phyloP scores from a whole-genome alignment of 1,140 invertebrate species.

The Euura saliciscinereae region DNA sequence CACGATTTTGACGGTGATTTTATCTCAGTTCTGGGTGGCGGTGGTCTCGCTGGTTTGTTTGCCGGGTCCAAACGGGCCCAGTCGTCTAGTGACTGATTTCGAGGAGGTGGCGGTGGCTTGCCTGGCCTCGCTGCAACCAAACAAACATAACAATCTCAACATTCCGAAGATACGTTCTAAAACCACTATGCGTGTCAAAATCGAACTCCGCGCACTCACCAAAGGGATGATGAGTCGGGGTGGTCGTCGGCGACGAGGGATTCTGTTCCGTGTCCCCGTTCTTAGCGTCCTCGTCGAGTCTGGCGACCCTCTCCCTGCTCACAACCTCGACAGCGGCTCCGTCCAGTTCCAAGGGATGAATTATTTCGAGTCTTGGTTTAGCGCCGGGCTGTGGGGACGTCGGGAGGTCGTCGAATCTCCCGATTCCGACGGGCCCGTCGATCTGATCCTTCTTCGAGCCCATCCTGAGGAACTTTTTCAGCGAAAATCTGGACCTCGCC shows the following conservation, averaged over 20 bases:
- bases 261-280: slow-evolving; percentile 46
- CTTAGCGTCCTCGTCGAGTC: slow-evolving; percentile 53
- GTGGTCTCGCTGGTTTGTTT: slow-evolving; percentile 69
- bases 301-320: slow-evolving; percentile 63
- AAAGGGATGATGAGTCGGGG: slow-evolving; percentile 29
- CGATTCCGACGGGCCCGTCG: slow-evolving; percentile 52
- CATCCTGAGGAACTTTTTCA: slow-evolving; percentile 83
- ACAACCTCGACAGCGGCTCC: slow-evolving; percentile 79
- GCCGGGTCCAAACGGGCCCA: slow-evolving; percentile 46
- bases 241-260: slow-evolving; percentile 17
- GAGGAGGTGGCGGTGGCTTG: slow-evolving; percentile 67
- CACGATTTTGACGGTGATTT: slow-evolving; percentile 52
- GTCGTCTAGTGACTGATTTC: slow-evolving; percentile 63
- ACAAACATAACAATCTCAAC: too few relatives aligned
- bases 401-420: slow-evolving; percentile 46
- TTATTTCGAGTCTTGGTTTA: slow-evolving; percentile 80
- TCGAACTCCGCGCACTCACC: slow-evolving; percentile 32
- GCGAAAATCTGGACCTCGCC: slow-evolving; percentile 70
- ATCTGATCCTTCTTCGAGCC: slow-evolving; percentile 70
- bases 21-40: slow-evolving; percentile 74
- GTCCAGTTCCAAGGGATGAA: slow-evolving; percentile 86
- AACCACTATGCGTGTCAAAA: too few relatives aligned
- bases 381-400: slow-evolving; percentile 55
- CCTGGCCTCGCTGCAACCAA: slow-evolving; percentile 58
- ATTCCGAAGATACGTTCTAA: too few relatives aligned